These are phyloP conservation scores for Urechis unicinctus DNA, from an alignment of 2,888 invertebrate species.

Conservation along the genomic window DNA sequence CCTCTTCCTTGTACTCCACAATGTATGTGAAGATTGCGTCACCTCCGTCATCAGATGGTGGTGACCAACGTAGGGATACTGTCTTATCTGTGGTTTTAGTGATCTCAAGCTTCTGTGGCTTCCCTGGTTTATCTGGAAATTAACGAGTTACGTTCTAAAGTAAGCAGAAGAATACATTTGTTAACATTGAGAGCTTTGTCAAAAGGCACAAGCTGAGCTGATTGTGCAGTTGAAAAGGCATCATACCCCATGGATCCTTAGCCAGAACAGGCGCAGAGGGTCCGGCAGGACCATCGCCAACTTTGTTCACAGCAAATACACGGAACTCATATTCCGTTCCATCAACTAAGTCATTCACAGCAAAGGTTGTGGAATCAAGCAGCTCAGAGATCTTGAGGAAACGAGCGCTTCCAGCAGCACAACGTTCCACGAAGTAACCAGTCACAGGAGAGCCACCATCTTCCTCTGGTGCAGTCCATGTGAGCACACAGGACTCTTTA, in stretches of 20 bases:
- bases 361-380: background rate
- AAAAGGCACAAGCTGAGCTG: background rate
- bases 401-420: conserved; percentile 1
- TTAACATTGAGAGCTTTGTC: background rate
- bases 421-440: conserved; percentile 1
- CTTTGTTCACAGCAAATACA: conserved; percentile 2
- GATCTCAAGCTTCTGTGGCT: conserved; percentile 30
- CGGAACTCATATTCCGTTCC: conserved; percentile 1
- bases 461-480: background rate
- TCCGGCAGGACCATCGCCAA: background rate
- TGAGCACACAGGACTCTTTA: background rate
- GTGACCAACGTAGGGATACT: conserved; percentile 71
- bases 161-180: background rate
- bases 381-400: background rate
- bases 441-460: background rate
- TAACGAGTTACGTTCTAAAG: background rate
- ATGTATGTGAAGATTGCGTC: conserved; percentile 81
- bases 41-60: conserved; percentile 86
- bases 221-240: background rate
- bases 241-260: conserved; percentile 5
- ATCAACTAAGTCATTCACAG: background rate
- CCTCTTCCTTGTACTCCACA: conserved; percentile 59
- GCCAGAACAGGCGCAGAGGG: background rate
- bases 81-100: conserved; percentile 32
- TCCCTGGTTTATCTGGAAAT: conserved; percentile 66